Percentiles rank a stretch among this genome's conserved stretches.
Conservation (phyloP, 2,113 vertebrate genomes). For the Hemiscyllium ocellatum region DNA sequence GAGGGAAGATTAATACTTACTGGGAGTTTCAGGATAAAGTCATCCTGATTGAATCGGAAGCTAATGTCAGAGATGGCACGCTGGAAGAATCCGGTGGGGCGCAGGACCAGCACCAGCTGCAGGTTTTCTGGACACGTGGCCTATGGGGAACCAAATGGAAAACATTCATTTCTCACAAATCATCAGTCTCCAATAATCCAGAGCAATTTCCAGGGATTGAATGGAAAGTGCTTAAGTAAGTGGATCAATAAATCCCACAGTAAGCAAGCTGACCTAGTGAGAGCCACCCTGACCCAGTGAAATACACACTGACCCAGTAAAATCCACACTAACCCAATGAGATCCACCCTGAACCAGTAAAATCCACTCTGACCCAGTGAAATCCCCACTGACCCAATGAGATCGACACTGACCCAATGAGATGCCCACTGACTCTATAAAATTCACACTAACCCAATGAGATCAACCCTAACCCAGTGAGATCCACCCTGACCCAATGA, state of each 20-base stretch:
- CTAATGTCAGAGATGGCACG: slow-evolving; percentile 90
- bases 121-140: slow-evolving; percentile 87
- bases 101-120: slow-evolving; percentile 87
- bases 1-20: slow-evolving; percentile 54
- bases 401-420: background rate
- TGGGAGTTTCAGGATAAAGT: slow-evolving; percentile 92
- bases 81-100: slow-evolving; percentile 90
- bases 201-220: background rate
- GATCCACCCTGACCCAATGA: background rate
- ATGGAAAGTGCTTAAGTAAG: no score
- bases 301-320: background rate
- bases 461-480: background rate
- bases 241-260: background rate
- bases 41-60: slow-evolving; percentile 91
- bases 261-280: background rate
- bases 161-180: background rate
- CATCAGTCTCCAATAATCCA: background rate
- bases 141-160: slow-evolving; percentile 48
- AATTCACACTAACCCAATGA: no score
- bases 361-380: background rate
- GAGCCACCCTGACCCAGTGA: background rate
- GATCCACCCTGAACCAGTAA: background rate
- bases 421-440: background rate
- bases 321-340: background rate
- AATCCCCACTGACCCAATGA: background rate